Conservation (phyloP, 2,888 invertebrate species). For the Barypeithes pellucidus region DNA sequence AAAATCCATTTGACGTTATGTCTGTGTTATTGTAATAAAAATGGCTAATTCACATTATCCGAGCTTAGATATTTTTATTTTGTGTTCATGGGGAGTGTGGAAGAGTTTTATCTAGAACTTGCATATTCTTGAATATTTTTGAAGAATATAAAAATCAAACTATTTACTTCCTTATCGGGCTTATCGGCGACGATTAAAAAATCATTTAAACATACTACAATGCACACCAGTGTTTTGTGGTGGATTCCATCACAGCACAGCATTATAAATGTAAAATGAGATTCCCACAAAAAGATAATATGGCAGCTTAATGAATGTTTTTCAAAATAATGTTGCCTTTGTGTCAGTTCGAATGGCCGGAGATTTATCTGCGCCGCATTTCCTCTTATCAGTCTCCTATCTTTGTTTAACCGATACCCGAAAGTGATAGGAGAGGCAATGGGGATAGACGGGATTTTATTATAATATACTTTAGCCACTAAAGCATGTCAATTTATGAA, state of each 20-base stretch:
- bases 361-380: conserved; percentile 51
- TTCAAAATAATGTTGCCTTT: conserved; percentile 54
- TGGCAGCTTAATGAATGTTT: conserved; percentile 52
- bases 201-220: conserved; percentile 32
- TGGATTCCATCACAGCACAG: conserved; percentile 48
- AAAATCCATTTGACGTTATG: too few species aligned
- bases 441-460: conserved; percentile 19
- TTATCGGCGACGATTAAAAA: conserved; percentile 37
- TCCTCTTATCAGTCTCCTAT: conserved; percentile 45
- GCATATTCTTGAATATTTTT: too few species aligned
- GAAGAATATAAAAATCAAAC: background rate
- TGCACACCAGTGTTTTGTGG: conserved; percentile 42
- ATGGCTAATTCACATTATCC: too few species aligned
- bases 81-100: background rate
- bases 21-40: too few species aligned
- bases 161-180: conserved; percentile 7
- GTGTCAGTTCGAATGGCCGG: conserved; percentile 50
- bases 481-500: background rate
- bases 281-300: conserved; percentile 53
- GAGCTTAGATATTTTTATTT: background rate
- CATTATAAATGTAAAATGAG: conserved; percentile 53
- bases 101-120: too few species aligned
- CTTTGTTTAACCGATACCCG: conserved; percentile 50
- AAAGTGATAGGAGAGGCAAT: conserved; percentile 39
- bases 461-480: background rate